Percentiles rank a stretch among this genome's conserved stretches.
Evolutionary conservation across 2,113 vertebrate genomes (phyloP).

Genomic region (Crotalus horridus): DNA sequence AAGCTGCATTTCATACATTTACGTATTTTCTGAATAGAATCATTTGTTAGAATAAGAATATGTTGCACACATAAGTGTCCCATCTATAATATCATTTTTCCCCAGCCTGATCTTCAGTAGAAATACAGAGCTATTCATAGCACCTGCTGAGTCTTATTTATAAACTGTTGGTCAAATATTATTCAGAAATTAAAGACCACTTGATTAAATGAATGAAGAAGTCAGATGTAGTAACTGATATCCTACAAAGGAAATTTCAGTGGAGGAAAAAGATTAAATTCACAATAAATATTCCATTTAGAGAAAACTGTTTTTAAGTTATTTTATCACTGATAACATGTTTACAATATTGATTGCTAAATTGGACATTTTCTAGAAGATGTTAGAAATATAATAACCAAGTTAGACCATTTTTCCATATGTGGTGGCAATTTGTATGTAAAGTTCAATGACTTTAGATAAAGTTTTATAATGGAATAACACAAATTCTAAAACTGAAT

Average conservation of each 20-base stretch:
- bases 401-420: not conserved
- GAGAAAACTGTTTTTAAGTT: not conserved
- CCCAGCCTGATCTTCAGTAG: not conserved
- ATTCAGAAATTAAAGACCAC: not conserved
- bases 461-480: not conserved
- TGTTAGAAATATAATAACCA: not conserved
- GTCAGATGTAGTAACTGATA: not conserved
- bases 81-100: not conserved
- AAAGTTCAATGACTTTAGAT: not conserved
- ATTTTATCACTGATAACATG: not conserved
- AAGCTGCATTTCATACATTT: slow-evolving; percentile 40
- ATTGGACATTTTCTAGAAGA: not conserved
- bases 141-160: not conserved
- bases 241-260: not conserved
- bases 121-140: not conserved
- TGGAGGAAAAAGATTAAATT: not conserved
- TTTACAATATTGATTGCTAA: not conserved
- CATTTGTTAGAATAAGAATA: slow-evolving; percentile 43
- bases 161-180: not conserved
- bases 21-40: slow-evolving; percentile 27
- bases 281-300: not conserved
- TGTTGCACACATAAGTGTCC: not conserved
- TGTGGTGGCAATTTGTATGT: not conserved
- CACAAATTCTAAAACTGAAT: not conserved
- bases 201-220: not conserved